Base-by-base conservation (phyloP, 2,888 invertebrate species). In the Plagodis dolabraria region DNA sequence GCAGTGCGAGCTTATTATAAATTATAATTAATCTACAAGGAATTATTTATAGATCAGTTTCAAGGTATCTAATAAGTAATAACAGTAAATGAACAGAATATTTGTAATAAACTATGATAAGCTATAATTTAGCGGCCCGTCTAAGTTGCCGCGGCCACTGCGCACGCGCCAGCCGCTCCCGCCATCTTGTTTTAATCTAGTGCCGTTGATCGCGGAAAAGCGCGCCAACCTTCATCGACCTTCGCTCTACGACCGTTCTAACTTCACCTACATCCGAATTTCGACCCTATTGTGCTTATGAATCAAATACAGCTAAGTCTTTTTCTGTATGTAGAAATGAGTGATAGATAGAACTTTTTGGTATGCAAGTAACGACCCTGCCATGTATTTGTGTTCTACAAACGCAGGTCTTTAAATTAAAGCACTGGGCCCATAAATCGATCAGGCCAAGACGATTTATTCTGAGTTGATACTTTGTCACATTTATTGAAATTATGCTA, bases 201-300 rank as follows among this genome's bases (percentile, higher is more conserved):
- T 86, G 88, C 88, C 87, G 88, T 88, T 89, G 91, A 91, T 90
- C 91, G 91, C 91, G 92, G 91, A 92, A 92, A 91, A 91, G 90
- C 92, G 86, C 86, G 88, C 88, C 92, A 91, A 90, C 91, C 92
- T 92, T 92, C 91, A 92, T 91, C 92, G 92, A 92, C 92, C 92
- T 92, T 92, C 92, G 91, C 90, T 92, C 91, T 86, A 85, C 89
- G 85, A 87, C 89, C 89, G 86, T 77, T 75, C 79, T 74, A 75
- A 76, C 78, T 76, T 77, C 71, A 73, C 72, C 71, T 68, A 67
- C 84, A 82, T 60, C 64, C 71, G 53, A 74, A 69, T 70, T 67
- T 69, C 65, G 69, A 66, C 72, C 66, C 56, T 76, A 76, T 49
- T 36, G 50, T 50, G 42, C 10, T 8, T 47, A 48, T 48, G 1